Conservation (phyloP, 2,113 vertebrate species). For the Melanotaenia duboulayi region DNA sequence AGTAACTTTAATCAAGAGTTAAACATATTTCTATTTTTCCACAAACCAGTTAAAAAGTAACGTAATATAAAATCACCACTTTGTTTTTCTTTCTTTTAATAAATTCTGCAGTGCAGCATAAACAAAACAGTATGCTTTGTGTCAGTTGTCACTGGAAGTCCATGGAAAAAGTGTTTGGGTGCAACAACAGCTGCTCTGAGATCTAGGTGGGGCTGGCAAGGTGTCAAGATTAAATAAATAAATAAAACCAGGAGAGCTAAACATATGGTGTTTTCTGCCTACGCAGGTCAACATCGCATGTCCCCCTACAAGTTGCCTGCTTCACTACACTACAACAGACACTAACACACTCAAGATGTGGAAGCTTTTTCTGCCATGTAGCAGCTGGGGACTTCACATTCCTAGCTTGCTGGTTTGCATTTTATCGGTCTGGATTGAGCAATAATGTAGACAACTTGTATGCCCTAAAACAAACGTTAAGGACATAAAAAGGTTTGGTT, state of each 20-base stretch:
- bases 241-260: conserved; percentile 21
- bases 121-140: background rate
- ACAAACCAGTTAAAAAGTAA: too few relatives aligned
- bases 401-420: conserved; percentile 11
- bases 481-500: conserved; percentile 18
- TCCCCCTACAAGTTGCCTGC: conserved; percentile 11
- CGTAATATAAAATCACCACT: background rate
- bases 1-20: too few relatives aligned
- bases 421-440: background rate
- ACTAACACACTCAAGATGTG: conserved; percentile 11
- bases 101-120: background rate
- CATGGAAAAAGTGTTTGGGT: background rate
- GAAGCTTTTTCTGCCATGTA: conserved; percentile 17
- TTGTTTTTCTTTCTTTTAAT: background rate
- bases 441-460: background rate
- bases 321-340: conserved; percentile 5
- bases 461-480: background rate
- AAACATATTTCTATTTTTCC: too few relatives aligned
- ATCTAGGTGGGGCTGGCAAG: conserved; percentile 40
- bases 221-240: conserved; percentile 35
- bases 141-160: background rate
- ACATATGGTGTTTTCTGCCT: conserved; percentile 63
- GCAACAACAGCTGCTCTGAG: conserved; percentile 21
- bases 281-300: conserved; percentile 38
- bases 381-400: conserved; percentile 8